phyloP scores from a whole-genome alignment of 1,140 invertebrate species.

The Orussus abietinus region DNA sequence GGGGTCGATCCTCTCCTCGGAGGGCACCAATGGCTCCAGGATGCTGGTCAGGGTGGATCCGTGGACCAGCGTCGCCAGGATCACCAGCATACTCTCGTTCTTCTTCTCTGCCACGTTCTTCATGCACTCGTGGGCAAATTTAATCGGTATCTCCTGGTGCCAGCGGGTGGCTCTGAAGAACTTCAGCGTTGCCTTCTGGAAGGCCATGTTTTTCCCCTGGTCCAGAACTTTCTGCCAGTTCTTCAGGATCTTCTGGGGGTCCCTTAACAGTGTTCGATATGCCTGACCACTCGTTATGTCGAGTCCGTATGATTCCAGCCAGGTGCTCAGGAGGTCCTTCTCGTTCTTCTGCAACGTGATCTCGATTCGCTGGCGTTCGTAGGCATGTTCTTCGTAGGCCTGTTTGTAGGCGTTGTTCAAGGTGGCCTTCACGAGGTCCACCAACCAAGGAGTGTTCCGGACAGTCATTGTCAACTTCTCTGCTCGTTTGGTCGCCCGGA shows the following conservation, averaged over 20 bases:
- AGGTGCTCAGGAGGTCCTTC: constrained; percentile 18
- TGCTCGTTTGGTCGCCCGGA: constrained; percentile 2
- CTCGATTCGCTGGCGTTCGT: constrained; percentile 6
- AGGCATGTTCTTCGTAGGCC: background rate
- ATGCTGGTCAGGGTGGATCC: constrained; percentile 19
- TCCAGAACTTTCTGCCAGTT: constrained; percentile 28
- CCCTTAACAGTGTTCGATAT: no score
- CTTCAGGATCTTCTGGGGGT: constrained; percentile 19
- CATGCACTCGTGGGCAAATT: constrained; percentile 21
- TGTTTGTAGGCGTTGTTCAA: no score
- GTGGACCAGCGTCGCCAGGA: constrained; percentile 22
- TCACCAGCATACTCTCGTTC: background rate
- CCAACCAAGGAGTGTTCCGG: constrained; percentile 27
- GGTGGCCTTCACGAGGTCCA: constrained; percentile 15
- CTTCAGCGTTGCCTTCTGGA: background rate
- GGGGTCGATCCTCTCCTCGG: constrained; percentile 9
- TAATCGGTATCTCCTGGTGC: constrained; percentile 38
- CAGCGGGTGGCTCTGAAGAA: constrained; percentile 31
- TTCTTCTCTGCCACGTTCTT: background rate
- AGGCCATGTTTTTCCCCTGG: background rate
- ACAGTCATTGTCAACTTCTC: no score
- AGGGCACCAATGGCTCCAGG: constrained; percentile 23
- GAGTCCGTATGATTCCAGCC: no score
- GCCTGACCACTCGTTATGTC: no score
- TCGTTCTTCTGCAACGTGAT: constrained; percentile 16